A percentile compares a stretch with the other conserved stretches of the same genome.
Evolutionary conservation across 2,888 invertebrate species (phyloP).

Genomic region (Andrena bucephala): DNA sequence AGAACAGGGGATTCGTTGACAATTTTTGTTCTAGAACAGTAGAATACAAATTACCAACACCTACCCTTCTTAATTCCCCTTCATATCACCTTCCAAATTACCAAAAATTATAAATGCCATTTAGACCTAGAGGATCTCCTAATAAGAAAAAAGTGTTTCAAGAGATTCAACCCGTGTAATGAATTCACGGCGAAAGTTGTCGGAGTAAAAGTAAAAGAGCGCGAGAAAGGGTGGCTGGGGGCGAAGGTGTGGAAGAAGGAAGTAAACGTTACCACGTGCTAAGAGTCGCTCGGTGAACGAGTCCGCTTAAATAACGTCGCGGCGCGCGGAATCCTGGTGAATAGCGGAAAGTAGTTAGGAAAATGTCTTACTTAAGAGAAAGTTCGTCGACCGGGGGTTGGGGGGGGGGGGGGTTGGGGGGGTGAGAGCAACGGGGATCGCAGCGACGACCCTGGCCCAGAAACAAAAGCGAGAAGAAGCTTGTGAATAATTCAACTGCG

Average conservation of each 20-base stretch:
- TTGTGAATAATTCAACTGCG: slow-evolving; percentile 84
- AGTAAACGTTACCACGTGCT: slow-evolving; percentile 51
- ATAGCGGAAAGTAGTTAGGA: slow-evolving; percentile 73
- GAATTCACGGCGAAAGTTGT: slow-evolving; percentile 48
- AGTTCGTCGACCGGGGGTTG: slow-evolving; percentile 70
- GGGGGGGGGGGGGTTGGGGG: no score
- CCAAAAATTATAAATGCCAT: background rate
- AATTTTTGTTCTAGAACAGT: no score
- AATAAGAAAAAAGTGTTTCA: background rate
- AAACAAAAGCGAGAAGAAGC: slow-evolving; percentile 84
- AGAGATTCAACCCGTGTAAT: slow-evolving; percentile 30
- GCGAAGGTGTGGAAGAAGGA: background rate
- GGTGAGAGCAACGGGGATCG: slow-evolving; percentile 70
- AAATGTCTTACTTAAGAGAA: slow-evolving; percentile 76
- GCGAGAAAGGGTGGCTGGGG: background rate
- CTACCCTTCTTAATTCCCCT: no score
- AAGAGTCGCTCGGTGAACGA: slow-evolving; percentile 50
- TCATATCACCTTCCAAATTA: no score
- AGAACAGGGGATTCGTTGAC: no score
- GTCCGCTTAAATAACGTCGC: slow-evolving; percentile 64
- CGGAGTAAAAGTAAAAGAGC: slow-evolving; percentile 42
- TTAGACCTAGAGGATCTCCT: no score
- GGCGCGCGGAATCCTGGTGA: slow-evolving; percentile 53
- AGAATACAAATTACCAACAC: no score
- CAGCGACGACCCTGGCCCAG: slow-evolving; percentile 84